Evolutionary conservation across 1,140 invertebrate species (phyloP), one percentile per base, ranked within the genome.

Genomic region (Nylanderia fulva): DNA sequence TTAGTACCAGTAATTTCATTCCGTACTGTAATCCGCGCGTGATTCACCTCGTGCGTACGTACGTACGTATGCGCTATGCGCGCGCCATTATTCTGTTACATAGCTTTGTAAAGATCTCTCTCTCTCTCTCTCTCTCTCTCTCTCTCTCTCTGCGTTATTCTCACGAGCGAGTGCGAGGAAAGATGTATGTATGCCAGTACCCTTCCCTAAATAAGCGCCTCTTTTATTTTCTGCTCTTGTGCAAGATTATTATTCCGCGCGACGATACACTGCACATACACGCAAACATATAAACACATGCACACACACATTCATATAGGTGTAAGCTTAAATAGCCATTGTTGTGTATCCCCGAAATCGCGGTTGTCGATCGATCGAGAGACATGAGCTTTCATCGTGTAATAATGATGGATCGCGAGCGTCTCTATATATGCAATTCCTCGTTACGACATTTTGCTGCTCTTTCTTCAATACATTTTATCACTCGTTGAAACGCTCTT

Each of bases 171-270:
- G 36, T 13, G 27, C 45, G 27, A 29, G 7, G 39, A 42, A 39
- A 72, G 24, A 36, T 75, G 15, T 13, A 9, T 83, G 68, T 84
- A 21, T 84, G 33, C 13, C 69, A 13, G 15, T 45, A 39, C 39
- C 84, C 77, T 27, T 77, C 64, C 85, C 52, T 86, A 86, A 69
- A 86, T 75, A 79, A 79, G 72, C 61, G 72, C 69, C 54, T 42
- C 68, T 76, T 45, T 76, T 72, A 77, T 86, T 86, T 86, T 85
- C 85, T 54, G 54, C 45, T 85, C 64, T 86, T 77, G 64, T 85
- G 84, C 63, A 61, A 86, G 85, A 86, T 85, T 77, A 86, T 85
- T 86, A 86, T 86, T 52, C 83, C 63, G n/a, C 63, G n/a, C 68
- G 68, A 56, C 74, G 71, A 85, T 69, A 52, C 82, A 72, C n/a